Conservation (phyloP, 1,140 invertebrate species). For the Cyrtorhinus lividipennis region DNA sequence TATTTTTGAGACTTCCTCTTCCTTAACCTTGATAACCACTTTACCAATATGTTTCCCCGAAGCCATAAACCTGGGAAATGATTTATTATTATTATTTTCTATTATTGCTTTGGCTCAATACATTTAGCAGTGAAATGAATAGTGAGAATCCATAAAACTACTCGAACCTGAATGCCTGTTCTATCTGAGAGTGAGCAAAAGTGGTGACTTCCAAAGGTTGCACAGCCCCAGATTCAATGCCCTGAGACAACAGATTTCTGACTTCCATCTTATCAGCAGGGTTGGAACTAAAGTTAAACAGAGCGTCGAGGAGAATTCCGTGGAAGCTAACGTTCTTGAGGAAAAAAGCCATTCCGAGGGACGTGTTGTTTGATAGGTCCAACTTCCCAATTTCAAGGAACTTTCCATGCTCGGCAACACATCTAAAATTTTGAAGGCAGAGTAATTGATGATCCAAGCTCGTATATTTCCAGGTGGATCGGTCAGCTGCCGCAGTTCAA, state of each 20-base stretch:
- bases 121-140: background rate
- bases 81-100: too few species aligned
- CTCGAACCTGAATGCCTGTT: conserved; percentile 65
- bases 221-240: conserved; percentile 71
- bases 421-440: too few species aligned
- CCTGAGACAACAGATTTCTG: conserved; percentile 77
- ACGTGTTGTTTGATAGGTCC: conserved; percentile 80
- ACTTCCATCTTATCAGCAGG: conserved; percentile 50
- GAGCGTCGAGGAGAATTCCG: conserved; percentile 83
- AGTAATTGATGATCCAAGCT: too few species aligned
- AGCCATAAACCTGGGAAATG: conserved; percentile 93
- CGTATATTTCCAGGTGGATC: too few species aligned
- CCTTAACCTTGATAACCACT: conserved; percentile 74
- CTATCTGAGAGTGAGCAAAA: conserved; percentile 79
- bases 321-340: conserved; percentile 93
- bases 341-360: conserved; percentile 77
- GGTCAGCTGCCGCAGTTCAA: too few species aligned
- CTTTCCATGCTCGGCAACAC: conserved; percentile 74
- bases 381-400: conserved; percentile 97
- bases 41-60: conserved; percentile 94
- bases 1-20: too few species aligned
- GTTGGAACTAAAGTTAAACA: conserved; percentile 52
- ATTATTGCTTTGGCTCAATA: too few species aligned
- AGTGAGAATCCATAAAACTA: too few species aligned
- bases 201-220: conserved; percentile 62